Conservation (phyloP, 2,888 invertebrate species). For the Eilema sororculum region DNA sequence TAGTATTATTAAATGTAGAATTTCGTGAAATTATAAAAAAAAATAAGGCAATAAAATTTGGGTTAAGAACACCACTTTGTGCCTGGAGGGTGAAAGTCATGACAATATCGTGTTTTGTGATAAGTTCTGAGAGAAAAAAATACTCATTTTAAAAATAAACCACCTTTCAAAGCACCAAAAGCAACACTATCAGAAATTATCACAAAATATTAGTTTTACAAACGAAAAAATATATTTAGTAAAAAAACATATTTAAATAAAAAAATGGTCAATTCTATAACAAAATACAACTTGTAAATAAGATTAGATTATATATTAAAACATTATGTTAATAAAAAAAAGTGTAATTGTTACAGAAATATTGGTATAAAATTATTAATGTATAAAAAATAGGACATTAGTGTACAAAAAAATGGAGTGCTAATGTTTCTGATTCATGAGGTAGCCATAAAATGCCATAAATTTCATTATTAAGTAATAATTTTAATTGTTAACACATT, state of each 20-base stretch:
- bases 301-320: conserved; percentile 78
- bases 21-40: conserved; percentile 71
- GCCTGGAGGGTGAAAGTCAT: conserved; percentile 73
- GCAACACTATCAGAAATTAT: conserved; percentile 63
- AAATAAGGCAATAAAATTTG: conserved; percentile 80
- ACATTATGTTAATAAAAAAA: conserved; percentile 75
- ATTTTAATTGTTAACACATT: conserved; percentile 46
- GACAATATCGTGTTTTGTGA: conserved; percentile 76
- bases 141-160: conserved; percentile 37
- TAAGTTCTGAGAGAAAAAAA: conserved; percentile 60
- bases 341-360: conserved; percentile 77
- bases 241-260: conserved; percentile 69
- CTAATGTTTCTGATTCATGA: conserved; percentile 83
- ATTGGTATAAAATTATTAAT: conserved; percentile 71
- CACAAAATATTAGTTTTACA: conserved; percentile 63
- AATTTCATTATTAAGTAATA: conserved; percentile 60
- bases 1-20: conserved; percentile 86
- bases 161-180: conserved; percentile 33
- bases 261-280: conserved; percentile 82
- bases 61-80: conserved; percentile 84
- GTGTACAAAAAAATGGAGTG: conserved; percentile 72
- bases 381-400: conserved; percentile 71
- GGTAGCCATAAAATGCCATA: conserved; percentile 87
- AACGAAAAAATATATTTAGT: conserved; percentile 68
- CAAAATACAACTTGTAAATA: conserved; percentile 79